Evolutionary conservation across 2,888 invertebrate genomes (phyloP), one percentile per base, ranked within the genome.

Genomic region (Eustalomyia histrio): DNA sequence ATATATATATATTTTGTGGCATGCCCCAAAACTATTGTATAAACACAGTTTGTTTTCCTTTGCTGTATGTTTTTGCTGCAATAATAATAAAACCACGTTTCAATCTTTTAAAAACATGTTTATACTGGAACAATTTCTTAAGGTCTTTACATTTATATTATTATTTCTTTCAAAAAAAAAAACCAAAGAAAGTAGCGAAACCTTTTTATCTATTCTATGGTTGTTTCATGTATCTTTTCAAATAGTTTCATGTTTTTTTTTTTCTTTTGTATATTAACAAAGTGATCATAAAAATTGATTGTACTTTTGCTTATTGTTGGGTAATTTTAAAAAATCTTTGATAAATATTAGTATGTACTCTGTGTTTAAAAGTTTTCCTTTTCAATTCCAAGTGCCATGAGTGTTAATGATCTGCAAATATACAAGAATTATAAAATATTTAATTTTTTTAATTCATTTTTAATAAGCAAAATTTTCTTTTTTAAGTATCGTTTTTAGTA

Each of bases 71-170:
- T 64, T 50, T 43, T 47, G 8, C 12, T 47, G 39, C 55, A 55
- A 29, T 55, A 8, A 33, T 58, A 71, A 55, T 55, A 33, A 61
- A 64, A 65, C 17, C 65, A 76, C 71, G 71, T 76, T 64, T 65
- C 52, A 71, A 39, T 63, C 50, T 47, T 17, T 69, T 64, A 50
- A 57, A 29, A 64, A 63, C 52, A 63, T 50, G 68, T 64, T 76
- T 69, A 52, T 64, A 6, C 21, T 61, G 53, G 21, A 39, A 39
- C 39, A 39, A 39, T 39, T 39, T 39, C 39, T 39, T 39, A 33
- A n/a, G 33, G 33, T 12, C 3, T 18, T 61, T 33, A 43, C 14
- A 58, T 4, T 29, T 21, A 0, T 18, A 12, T 53, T 12, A 9
- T 53, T 53, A 53, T 53, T 53, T 53, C 53, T 53, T 21, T n/a